Percentiles rank a stretch among this genome's conserved stretches.
These are phyloP conservation scores for Lepus timidus DNA, from an alignment of 2,113 vertebrate species.

Conservation along the genomic window DNA sequence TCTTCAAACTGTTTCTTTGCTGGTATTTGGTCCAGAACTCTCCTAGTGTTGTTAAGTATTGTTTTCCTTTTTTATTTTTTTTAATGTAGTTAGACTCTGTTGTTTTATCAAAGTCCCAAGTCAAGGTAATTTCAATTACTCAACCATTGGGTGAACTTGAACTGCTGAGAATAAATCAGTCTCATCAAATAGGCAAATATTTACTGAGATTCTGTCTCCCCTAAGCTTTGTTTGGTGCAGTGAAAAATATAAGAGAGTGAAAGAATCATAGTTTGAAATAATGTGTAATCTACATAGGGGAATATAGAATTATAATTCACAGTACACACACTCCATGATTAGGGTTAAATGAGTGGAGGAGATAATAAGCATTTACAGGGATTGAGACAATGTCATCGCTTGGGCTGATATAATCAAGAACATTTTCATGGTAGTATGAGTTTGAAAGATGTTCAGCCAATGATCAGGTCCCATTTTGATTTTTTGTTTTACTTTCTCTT, in stretches of 20 bases:
- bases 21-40: neutral
- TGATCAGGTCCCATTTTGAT: neutral
- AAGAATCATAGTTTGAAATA: neutral
- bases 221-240: neutral
- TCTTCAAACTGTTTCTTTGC: neutral
- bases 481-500: conserved; percentile 62
- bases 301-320: neutral
- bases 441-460: conserved; percentile 14
- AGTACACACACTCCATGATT: neutral
- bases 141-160: neutral
- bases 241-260: neutral
- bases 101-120: neutral
- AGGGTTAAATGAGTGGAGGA: neutral
- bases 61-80: neutral
- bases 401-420: neutral
- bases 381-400: neutral
- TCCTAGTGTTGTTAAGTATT: neutral
- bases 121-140: neutral
- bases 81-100: neutral
- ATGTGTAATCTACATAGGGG: neutral
- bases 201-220: neutral
- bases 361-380: neutral
- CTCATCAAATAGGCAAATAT: neutral
- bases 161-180: neutral
- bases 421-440: neutral